Evolutionary conservation across 2,888 invertebrate genomes (phyloP), one percentile per base, ranked within the genome.

Genomic region (Azorinus chamasolen): DNA sequence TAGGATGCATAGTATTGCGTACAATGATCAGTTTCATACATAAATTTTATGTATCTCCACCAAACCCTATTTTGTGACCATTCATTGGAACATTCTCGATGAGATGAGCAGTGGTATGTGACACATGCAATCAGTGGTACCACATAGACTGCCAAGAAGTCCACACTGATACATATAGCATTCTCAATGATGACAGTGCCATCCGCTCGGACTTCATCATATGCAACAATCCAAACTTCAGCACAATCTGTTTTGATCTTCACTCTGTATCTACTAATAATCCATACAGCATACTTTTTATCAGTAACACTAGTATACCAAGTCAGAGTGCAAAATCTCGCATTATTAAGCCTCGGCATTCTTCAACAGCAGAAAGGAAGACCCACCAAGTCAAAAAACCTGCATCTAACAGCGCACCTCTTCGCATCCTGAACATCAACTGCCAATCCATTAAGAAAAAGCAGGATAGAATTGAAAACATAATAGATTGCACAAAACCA

Each of bases 51-150:
- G n/a, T n/a, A n/a, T n/a, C n/a, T n/a, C n/a, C n/a, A n/a, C n/a
- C n/a, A n/a, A n/a, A n/a, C n/a, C n/a, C n/a, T n/a, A n/a, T n/a
- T n/a, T n/a, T n/a, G n/a, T n/a, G n/a, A n/a, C n/a, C n/a, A n/a
- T n/a, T n/a, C n/a, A n/a, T n/a, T n/a, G n/a, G n/a, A n/a, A n/a
- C n/a, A n/a, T n/a, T n/a, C n/a, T n/a, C n/a, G n/a, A n/a, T n/a
- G n/a, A n/a, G 54, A 39, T n/a, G 64, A 10, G 64, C 64, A 1
- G 27, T 54, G 8, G 45, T 64, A 10, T 64, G 64, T 39, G 64
- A 54, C 25, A 63, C 51, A 14, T 63, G 50, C 24, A 53, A 63
- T 43, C 63, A 63, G 27, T 63, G 51, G 63, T 63, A 63, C 25
- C 51, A 63, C 24, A 63, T 32, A 12, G 25, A 51, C 18, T 63